Conservation (phyloP, 64 coral and sea anemone species). For the Pocillopora verrucosa region DNA sequence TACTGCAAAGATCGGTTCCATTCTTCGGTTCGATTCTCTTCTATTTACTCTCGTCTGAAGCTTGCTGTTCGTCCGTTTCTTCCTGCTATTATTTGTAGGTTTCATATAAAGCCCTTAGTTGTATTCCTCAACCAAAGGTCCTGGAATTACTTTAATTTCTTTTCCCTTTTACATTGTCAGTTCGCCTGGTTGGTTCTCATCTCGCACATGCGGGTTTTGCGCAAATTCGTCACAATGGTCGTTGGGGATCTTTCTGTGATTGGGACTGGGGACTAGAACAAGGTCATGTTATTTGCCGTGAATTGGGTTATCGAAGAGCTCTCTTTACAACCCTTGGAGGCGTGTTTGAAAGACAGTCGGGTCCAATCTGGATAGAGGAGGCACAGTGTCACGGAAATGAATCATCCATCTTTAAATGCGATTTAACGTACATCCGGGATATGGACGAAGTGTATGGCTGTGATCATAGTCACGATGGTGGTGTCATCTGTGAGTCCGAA, state of each 20-base stretch:
- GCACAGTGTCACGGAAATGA: conserved; percentile 28
- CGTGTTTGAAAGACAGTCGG: conserved; percentile 11
- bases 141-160: background rate
- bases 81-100: too few relatives aligned
- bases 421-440: conserved; percentile 16
- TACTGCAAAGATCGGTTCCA: too few relatives aligned
- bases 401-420: conserved; percentile 21
- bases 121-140: too few relatives aligned
- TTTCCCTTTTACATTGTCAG: background rate
- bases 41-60: too few relatives aligned
- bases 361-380: conserved; percentile 29
- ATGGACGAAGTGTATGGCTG: background rate
- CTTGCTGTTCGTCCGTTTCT: too few relatives aligned
- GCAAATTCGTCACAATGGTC: conserved; percentile 6
- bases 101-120: too few relatives aligned
- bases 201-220: conserved; percentile 32
- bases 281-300: conserved; percentile 44
- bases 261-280: conserved; percentile 13
- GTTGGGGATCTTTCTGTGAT: conserved; percentile 47
- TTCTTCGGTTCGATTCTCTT: too few relatives aligned
- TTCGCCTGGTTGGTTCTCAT: conserved; percentile 21
- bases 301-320: conserved; percentile 26
- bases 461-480: background rate
- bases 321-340: conserved; percentile 9
- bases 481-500: conserved; percentile 25